phyloP scores from a whole-genome alignment of 2,113 vertebrate species.

The Cyanoramphus novaezelandiae region DNA sequence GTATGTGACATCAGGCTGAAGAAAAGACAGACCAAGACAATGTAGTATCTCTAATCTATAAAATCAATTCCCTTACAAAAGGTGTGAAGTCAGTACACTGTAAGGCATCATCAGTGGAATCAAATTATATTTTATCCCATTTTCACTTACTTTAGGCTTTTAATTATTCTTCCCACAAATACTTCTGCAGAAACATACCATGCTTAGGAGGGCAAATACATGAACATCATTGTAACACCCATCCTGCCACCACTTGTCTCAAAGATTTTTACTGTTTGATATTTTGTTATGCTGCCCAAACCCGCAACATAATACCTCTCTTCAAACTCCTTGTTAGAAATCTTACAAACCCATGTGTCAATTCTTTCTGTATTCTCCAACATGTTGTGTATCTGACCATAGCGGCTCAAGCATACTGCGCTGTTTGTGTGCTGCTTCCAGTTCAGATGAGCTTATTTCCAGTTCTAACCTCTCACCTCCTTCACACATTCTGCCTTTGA shows the following conservation, averaged over 20 bases:
- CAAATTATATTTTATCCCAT: neutral
- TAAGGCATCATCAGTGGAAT: neutral
- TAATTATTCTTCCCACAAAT: neutral
- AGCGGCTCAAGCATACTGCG: accelerated
- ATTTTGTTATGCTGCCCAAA: neutral
- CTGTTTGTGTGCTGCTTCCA: neutral
- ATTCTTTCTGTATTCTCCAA: neutral
- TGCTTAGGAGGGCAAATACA: neutral
- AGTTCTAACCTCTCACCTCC: neutral
- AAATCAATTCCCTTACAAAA: neutral
- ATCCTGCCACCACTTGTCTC: neutral
- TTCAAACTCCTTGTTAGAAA: neutral
- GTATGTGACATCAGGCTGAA: neutral
- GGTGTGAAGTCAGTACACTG: neutral
- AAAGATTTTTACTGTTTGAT: neutral
- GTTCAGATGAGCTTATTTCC: neutral
- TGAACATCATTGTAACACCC: accelerated
- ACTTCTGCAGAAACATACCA: neutral
- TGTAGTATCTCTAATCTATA: neutral
- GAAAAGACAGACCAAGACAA: neutral
- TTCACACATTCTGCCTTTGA: neutral
- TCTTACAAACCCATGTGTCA: neutral
- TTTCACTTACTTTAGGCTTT: neutral
- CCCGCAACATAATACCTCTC: neutral
- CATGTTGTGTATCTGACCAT: accelerated